These are phyloP conservation scores for Myathropa florea DNA, from an alignment of 2,888 invertebrate genomes.

Conservation along the genomic window DNA sequence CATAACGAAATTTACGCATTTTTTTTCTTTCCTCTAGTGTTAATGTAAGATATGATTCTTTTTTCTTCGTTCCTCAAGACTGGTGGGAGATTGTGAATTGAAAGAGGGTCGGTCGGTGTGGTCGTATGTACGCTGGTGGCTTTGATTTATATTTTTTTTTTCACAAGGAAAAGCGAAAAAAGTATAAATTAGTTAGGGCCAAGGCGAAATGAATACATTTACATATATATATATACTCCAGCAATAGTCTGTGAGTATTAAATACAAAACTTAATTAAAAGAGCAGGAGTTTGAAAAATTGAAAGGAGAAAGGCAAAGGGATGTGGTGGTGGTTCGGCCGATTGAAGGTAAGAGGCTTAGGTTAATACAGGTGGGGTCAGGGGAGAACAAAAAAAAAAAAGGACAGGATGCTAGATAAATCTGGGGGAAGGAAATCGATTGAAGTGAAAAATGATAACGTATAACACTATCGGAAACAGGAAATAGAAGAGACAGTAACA, in stretches of 20 bases:
- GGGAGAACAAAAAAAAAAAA: background rate
- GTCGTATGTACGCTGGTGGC: constrained; percentile 32
- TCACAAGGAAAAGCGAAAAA: constrained; percentile 17
- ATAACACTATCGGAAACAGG: background rate
- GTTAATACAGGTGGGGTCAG: background rate
- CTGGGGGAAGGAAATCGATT: background rate
- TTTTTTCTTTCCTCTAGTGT: constrained; percentile 63
- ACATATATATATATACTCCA: background rate
- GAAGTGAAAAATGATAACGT: background rate
- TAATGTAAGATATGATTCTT: constrained; percentile 64
- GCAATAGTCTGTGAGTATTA: constrained; percentile 19
- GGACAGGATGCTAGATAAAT: background rate
- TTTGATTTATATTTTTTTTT: constrained; percentile 44
- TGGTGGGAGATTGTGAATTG: constrained; percentile 17
- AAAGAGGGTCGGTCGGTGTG: constrained; percentile 10
- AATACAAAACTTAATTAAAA: constrained; percentile 44
- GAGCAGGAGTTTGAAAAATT: constrained; percentile 1
- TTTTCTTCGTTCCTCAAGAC: constrained; percentile 20
- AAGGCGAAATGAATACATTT: constrained; percentile 50
- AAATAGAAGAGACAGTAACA: too few relatives aligned
- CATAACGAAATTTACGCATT: constrained; percentile 69
- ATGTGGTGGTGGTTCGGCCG: constrained; percentile 6
- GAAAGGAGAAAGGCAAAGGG: background rate
- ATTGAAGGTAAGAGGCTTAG: background rate
- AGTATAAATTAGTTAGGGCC: constrained; percentile 53